Percentiles rank a stretch among this genome's conserved stretches.
Evolutionary conservation across 2,113 vertebrate species (phyloP).

Genomic region (Gallinago jamesoni): DNA sequence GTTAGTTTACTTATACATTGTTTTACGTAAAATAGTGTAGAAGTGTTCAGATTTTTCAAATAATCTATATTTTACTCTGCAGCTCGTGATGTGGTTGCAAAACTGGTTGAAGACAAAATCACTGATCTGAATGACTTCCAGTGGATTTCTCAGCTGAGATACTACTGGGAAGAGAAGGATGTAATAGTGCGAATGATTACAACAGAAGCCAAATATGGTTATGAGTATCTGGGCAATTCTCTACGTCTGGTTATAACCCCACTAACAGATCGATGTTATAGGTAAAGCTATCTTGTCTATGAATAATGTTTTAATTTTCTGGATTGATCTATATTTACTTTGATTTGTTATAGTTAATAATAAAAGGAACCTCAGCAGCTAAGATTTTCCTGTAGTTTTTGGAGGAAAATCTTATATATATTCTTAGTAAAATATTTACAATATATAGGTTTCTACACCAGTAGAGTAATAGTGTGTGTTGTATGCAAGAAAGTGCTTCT

Average conservation of each 20-base stretch:
- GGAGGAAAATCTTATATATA: neutral
- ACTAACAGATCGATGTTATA: conserved; percentile 92
- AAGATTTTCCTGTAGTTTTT: neutral
- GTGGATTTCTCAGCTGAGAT: conserved; percentile 93
- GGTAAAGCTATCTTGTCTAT: conserved; percentile 62
- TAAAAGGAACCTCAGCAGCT: neutral
- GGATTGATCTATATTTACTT: neutral
- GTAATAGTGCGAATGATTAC: conserved; percentile 91
- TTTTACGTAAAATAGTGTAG: neutral
- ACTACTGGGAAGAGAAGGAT: conserved; percentile 84
- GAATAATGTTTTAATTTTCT: neutral
- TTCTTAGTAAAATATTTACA: neutral
- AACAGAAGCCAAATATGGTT: conserved; percentile 87
- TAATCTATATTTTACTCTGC: neutral
- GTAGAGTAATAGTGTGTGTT: neutral
- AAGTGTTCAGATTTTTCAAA: neutral
- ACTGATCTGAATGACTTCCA: conserved; percentile 87
- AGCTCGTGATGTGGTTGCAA: conserved; percentile 91
- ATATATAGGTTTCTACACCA: neutral
- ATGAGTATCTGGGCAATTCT: conserved; percentile 94
- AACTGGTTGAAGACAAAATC: conserved; percentile 78
- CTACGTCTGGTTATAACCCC: conserved; percentile 90
- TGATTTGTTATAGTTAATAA: neutral
- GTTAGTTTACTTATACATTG: neutral
- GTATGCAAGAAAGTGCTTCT: neutral